Evolutionary conservation across 2,797 vertebrate species (phyloP).

Genomic region (Jordanella pulchra): DNA sequence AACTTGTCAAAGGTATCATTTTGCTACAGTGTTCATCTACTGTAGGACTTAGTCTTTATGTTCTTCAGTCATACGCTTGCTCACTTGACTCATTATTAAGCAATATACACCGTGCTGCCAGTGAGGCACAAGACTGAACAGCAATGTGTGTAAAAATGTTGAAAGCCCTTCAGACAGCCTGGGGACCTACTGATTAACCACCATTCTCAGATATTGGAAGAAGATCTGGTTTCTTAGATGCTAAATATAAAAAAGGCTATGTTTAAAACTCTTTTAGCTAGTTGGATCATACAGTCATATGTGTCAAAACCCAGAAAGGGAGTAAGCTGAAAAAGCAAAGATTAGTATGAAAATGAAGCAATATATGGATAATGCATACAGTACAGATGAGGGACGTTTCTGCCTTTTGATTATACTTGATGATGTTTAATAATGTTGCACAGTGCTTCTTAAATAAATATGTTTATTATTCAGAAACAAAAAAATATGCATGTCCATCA

Average conservation of each 20-base stretch:
- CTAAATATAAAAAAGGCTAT: not conserved
- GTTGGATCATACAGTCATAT: not conserved
- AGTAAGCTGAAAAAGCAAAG: no score
- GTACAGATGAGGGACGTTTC: no score
- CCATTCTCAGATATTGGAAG: not conserved
- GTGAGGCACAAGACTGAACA: not conserved
- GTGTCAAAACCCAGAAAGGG: no score
- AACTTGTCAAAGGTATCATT: not conserved
- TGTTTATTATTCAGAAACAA: no score
- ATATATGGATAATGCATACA: no score
- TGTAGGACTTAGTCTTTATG: not conserved
- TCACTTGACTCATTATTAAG: not conserved
- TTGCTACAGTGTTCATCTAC: not conserved
- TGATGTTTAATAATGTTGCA: no score
- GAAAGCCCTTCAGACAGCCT: not conserved
- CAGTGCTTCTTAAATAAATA: no score
- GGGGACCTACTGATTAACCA: not conserved
- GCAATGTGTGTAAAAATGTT: not conserved
- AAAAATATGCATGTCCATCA: no score
- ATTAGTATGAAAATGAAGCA: no score
- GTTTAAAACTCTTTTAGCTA: not conserved
- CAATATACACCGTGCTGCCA: not conserved
- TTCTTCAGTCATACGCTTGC: not conserved
- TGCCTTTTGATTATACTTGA: no score
- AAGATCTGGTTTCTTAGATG: not conserved